These are phyloP conservation scores for Microcebus ravelobensis DNA, from an alignment of 2,113 vertebrate genomes.

Conservation along the genomic window DNA sequence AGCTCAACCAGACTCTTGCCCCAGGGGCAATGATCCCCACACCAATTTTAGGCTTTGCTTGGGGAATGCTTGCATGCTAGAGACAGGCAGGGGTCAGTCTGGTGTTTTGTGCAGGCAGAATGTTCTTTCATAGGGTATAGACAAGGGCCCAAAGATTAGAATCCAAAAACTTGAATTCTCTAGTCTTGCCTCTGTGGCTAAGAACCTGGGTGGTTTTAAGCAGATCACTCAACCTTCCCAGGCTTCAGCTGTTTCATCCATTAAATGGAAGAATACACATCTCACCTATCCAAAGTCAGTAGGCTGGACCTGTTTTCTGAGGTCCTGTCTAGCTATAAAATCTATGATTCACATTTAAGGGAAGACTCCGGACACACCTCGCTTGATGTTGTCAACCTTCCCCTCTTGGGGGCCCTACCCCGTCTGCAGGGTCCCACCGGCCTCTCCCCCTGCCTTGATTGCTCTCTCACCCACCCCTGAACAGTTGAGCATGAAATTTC, in stretches of 20 bases:
- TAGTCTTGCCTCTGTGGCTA: background rate
- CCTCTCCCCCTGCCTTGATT: background rate
- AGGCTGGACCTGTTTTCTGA: background rate
- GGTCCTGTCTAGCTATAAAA: background rate
- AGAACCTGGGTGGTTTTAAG: background rate
- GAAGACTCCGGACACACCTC: background rate
- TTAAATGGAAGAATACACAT: background rate
- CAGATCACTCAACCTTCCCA: background rate
- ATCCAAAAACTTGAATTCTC: background rate
- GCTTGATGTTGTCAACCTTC: background rate
- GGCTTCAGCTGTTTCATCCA: background rate
- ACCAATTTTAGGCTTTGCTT: background rate
- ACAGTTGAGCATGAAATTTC: background rate
- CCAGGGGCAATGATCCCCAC: background rate
- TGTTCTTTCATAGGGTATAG: background rate
- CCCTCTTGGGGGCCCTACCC: background rate
- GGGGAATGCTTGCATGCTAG: background rate
- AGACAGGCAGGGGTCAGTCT: background rate
- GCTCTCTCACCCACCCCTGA: background rate
- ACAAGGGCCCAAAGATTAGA: background rate
- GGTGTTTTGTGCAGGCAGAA: background rate
- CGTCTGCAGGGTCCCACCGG: rapidly evolving
- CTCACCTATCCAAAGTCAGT: background rate
- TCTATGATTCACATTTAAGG: background rate
- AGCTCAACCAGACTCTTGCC: background rate